Percentiles rank a stretch among this genome's conserved stretches.
phyloP scores from a whole-genome alignment of 2,797 vertebrate species.

The Cygnus olor region DNA sequence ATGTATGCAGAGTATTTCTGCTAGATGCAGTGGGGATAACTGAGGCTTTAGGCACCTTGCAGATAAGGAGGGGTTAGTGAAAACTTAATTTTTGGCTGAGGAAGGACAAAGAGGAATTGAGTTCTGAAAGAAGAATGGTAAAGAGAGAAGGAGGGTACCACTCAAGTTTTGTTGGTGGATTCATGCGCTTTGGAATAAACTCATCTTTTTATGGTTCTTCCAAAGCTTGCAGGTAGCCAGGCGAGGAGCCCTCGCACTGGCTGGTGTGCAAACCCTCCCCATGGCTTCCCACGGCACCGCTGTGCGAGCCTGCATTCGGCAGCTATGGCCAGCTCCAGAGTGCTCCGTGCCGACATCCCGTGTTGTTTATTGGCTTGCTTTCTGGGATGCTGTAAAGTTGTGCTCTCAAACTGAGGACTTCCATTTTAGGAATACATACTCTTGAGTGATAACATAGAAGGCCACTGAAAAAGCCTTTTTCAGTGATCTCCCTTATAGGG shows the following conservation, averaged over 20 bases:
- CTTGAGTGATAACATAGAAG: rapidly evolving
- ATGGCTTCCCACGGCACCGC: neutral
- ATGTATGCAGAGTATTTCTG: rapidly evolving
- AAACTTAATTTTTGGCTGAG: rapidly evolving
- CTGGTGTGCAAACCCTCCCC: neutral
- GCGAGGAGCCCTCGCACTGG: neutral
- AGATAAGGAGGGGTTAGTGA: rapidly evolving
- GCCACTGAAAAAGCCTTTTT: neutral
- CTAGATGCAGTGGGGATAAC: rapidly evolving
- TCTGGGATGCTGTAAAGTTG: rapidly evolving
- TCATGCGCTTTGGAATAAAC: rapidly evolving
- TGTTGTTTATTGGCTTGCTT: neutral
- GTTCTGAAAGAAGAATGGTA: neutral
- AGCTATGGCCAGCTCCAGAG: neutral
- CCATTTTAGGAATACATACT: neutral
- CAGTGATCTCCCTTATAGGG: neutral
- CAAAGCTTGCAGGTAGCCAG: rapidly evolving
- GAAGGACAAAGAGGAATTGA: neutral
- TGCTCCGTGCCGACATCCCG: rapidly evolving
- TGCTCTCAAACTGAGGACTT: rapidly evolving
- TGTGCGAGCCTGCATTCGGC: rapidly evolving
- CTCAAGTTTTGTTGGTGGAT: rapidly evolving
- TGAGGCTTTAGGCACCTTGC: neutral
- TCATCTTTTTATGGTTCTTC: rapidly evolving
- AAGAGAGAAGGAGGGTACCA: neutral